Percentiles rank a stretch among this genome's conserved stretches.
Conservation (phyloP, 2,113 vertebrate species). For the Prionailurus bengalensis region DNA sequence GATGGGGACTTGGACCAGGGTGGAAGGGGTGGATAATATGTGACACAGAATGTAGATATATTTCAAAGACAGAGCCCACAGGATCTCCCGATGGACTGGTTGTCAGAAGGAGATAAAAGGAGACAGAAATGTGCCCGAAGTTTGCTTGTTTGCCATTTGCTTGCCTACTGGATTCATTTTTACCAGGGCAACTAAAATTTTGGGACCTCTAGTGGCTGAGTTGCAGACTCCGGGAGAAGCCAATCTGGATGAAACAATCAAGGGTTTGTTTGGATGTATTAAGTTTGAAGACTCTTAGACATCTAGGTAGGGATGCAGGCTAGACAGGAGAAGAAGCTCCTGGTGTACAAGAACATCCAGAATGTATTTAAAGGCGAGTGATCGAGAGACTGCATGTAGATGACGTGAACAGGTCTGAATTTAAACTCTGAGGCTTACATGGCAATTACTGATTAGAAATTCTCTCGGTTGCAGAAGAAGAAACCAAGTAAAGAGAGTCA, state of each 20-base stretch:
- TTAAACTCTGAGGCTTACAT: background rate
- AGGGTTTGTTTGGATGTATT: background rate
- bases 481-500: background rate
- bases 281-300: background rate
- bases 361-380: background rate
- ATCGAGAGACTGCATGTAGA: background rate
- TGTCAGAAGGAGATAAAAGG: fast-evolving
- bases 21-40: fast-evolving
- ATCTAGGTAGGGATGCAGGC: background rate
- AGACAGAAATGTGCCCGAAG: background rate
- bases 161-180: background rate
- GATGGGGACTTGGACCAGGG: background rate
- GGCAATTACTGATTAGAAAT: background rate
- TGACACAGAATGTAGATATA: fast-evolving
- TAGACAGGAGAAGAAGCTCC: background rate
- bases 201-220: background rate
- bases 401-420: background rate
- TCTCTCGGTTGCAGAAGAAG: background rate
- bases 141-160: background rate
- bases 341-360: background rate
- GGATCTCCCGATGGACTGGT: background rate
- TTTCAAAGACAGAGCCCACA: background rate
- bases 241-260: background rate
- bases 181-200: background rate
- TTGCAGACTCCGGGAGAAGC: background rate